These are phyloP conservation scores for Erinaceus europaeus DNA, from an alignment of 2,113 vertebrate species.

Conservation along the genomic window DNA sequence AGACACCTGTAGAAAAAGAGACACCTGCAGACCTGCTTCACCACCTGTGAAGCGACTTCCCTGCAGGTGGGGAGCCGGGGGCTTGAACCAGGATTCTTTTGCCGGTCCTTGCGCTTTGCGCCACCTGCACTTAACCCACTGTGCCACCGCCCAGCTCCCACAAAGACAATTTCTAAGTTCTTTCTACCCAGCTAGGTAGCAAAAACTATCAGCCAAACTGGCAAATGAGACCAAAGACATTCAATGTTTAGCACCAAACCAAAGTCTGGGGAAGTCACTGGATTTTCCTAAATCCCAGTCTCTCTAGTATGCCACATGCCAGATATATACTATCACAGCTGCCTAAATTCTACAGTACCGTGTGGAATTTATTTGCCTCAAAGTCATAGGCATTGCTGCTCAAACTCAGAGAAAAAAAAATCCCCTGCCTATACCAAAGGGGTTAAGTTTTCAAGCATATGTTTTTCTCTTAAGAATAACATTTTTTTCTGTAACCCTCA, in stretches of 20 bases:
- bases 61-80: no score
- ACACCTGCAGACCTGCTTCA: no score
- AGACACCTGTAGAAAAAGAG: no score
- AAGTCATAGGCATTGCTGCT: background rate
- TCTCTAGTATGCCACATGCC: background rate
- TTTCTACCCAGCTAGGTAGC: background rate
- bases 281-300: background rate
- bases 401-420: background rate
- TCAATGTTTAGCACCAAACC: background rate
- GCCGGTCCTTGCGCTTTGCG: no score
- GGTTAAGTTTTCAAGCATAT: slow-evolving; percentile 56
- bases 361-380: background rate
- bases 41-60: no score
- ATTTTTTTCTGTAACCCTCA: slow-evolving; percentile 68
- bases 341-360: background rate
- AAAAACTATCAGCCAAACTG: background rate
- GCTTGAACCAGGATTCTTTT: no score
- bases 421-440: background rate
- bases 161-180: background rate
- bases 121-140: no score
- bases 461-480: slow-evolving; percentile 59
- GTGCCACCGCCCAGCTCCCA: background rate
- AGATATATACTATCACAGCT: background rate
- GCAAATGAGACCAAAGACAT: background rate
- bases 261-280: background rate